Evolutionary conservation across 1,140 invertebrate species (phyloP).

Genomic region (Periplaneta americana): DNA sequence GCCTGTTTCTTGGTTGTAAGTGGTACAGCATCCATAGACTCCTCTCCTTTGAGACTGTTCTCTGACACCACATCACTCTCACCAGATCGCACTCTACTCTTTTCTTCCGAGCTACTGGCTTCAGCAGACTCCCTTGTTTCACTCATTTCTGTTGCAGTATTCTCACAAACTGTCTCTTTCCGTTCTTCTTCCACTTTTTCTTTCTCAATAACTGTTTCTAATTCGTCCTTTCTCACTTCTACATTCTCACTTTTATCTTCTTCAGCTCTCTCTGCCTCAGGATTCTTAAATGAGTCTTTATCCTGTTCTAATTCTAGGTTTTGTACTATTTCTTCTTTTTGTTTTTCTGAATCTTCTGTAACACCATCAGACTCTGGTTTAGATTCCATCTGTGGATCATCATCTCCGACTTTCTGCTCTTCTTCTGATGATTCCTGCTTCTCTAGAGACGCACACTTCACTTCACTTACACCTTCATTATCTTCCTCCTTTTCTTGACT

Average conservation of each 20-base stretch:
- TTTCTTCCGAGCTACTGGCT: not conserved
- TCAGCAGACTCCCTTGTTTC: slow-evolving; percentile 6
- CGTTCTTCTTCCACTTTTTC: slow-evolving; percentile 20
- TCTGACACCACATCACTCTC: slow-evolving; percentile 7
- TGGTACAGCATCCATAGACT: not conserved
- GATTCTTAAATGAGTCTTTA: slow-evolving; percentile 6
- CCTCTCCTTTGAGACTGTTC: not conserved
- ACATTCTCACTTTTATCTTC: slow-evolving; percentile 20
- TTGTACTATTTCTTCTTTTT: slow-evolving; percentile 13
- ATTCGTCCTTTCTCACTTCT: slow-evolving; percentile 24
- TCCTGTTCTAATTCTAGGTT: slow-evolving; percentile 8
- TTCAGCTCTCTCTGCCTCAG: slow-evolving; percentile 18
- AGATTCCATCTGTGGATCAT: not conserved
- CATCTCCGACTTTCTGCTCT: slow-evolving; percentile 8
- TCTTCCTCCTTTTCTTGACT: not conserved
- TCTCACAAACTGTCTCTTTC: not conserved
- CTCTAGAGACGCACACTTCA: slow-evolving; percentile 31
- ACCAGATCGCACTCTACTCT: slow-evolving; percentile 22
- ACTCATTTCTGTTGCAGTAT: not conserved
- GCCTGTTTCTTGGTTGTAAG: not conserved
- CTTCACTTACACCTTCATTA: slow-evolving; percentile 18
- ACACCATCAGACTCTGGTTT: slow-evolving; percentile 18
- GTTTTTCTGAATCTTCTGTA: slow-evolving; percentile 17
- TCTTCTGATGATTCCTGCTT: slow-evolving; percentile 25
- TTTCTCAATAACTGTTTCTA: slow-evolving; percentile 19